Percentiles rank a stretch among this genome's conserved stretches.
Evolutionary conservation across 2,113 vertebrate genomes (phyloP).

Genomic region (Cairina moschata): DNA sequence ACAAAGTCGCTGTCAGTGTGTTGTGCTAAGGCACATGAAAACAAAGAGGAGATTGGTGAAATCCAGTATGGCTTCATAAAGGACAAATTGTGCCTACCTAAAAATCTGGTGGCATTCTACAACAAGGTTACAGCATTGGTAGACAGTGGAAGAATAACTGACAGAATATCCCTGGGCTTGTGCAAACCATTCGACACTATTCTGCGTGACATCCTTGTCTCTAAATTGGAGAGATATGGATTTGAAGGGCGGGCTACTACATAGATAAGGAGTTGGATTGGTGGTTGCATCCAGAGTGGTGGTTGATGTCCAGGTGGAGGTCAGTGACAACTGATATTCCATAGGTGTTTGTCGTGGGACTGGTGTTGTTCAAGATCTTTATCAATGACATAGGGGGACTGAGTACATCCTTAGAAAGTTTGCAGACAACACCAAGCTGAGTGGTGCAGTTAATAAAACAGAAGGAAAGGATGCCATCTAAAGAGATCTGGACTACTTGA

Average conservation of each 20-base stretch:
- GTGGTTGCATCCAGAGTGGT: neutral
- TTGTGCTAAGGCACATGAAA: neutral
- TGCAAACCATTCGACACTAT: too few relatives aligned
- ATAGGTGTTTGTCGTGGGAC: neutral
- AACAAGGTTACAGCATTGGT: too few relatives aligned
- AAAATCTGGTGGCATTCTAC: too few relatives aligned
- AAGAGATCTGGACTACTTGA: too few relatives aligned
- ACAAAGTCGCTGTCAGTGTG: neutral
- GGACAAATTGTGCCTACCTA: too few relatives aligned
- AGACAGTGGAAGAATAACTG: too few relatives aligned
- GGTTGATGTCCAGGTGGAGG: neutral
- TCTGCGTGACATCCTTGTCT: too few relatives aligned
- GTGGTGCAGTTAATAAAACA: neutral
- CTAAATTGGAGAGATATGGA: too few relatives aligned
- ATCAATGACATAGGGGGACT: neutral
- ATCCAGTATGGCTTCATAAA: too few relatives aligned
- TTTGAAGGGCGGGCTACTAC: too few relatives aligned
- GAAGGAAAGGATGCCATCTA: neutral
- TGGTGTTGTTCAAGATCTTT: neutral
- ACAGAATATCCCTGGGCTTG: too few relatives aligned
- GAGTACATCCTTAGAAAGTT: neutral
- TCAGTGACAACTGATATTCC: neutral
- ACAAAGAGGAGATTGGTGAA: too few relatives aligned
- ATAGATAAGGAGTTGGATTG: neutral
- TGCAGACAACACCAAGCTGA: neutral